Percentiles rank a stretch among this genome's conserved stretches.
Conservation (phyloP, 2,797 vertebrate species). For the Hypotaenidia philippensis region DNA sequence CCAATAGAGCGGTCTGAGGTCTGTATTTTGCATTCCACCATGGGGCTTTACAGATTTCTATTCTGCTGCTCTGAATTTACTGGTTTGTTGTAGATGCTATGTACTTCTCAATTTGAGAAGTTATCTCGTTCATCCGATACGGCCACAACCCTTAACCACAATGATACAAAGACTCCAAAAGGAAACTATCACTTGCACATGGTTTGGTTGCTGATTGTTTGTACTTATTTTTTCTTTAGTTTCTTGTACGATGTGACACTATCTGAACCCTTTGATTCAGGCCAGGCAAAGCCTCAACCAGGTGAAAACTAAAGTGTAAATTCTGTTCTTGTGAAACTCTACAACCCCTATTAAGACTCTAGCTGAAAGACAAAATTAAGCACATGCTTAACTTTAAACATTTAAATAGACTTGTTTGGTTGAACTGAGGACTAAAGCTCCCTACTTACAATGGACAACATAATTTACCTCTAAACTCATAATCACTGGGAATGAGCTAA, state of each 20-base stretch:
- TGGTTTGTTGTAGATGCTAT: neutral
- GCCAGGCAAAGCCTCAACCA: neutral
- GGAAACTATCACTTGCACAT: neutral
- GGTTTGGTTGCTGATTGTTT: neutral
- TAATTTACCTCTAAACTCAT: constrained; percentile 23
- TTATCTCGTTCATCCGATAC: neutral
- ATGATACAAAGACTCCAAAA: neutral
- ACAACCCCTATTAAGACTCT: neutral
- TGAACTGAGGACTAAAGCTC: neutral
- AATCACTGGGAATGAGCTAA: neutral
- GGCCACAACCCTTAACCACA: neutral
- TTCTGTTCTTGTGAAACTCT: neutral
- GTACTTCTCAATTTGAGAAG: neutral
- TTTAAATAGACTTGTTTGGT: neutral
- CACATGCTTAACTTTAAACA: neutral
- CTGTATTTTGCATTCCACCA: neutral
- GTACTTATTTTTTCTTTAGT: no score
- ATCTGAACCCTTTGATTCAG: neutral
- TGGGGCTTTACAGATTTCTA: neutral
- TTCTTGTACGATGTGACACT: neutral
- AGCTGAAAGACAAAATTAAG: neutral
- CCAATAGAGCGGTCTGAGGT: neutral
- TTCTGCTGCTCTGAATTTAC: neutral
- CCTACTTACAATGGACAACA: neutral
- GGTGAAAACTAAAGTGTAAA: neutral